Base-by-base conservation (phyloP, 2,113 vertebrate species). In the Neopipo cinnamomea region DNA sequence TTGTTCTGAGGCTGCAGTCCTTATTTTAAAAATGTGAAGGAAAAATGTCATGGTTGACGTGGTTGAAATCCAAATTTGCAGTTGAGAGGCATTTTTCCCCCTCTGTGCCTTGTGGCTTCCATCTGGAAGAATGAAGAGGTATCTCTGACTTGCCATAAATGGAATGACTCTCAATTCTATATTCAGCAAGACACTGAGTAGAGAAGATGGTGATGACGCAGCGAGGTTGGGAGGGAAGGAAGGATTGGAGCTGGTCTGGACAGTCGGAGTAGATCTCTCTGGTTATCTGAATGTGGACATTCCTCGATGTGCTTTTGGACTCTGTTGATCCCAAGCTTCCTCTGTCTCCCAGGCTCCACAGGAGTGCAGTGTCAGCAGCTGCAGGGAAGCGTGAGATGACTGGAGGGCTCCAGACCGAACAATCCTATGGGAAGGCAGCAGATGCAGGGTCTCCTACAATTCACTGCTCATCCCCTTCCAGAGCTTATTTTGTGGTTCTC, bases 401-500 rank as follows among this genome's bases (percentile, higher is more conserved):
- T 53, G 5, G 28, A 39, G 50, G 12, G 14, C 58, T 59, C 39
- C 12, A 12, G 31, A n/a, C 15, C 27, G 70, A 22, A 4, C 28
- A 27, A 28, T 0, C 35, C 53, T 6, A 5, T 24, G 56, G 82
- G 56, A 14, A 14, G 56, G 49, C 44, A n/a, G n/a, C 2, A 0
- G 7, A 0, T 12, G 16, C 3, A 1, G n/a, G 7, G 4, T 25
- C 63, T 52, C 1, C 0, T 31, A 8, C n/a, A 15, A 0, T 0
- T 2, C 4, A 1, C 5, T 0, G 4, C 62, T 74, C 14, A 8
- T 31, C 35, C 35, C 56, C 39, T 42, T 30, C 50, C 80, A 79
- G n/a, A 58, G 46, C 27, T 66, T 0, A 0, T 47, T 28, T 17
- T 1, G 0, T 78, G 42, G 8, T 22, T 42, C 79, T 11, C 27